phyloP scores from a whole-genome alignment of 2,113 vertebrate genomes.

The Todiramphus chloris region DNA sequence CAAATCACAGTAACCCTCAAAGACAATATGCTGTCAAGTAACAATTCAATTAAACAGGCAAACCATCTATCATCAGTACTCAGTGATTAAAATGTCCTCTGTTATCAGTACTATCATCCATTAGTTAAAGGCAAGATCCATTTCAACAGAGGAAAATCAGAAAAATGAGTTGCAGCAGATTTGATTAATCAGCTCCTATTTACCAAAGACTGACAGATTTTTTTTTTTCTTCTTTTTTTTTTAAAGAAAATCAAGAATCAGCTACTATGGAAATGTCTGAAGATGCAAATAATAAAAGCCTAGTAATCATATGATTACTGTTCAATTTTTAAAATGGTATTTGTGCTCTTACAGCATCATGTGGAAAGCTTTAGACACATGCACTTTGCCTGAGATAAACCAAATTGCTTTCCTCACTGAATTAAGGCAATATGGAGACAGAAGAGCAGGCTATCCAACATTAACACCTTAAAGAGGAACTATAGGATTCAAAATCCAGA shows the following conservation, averaged over 20 bases:
- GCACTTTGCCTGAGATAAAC: background rate
- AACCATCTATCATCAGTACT: conserved; percentile 54
- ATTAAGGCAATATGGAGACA: background rate
- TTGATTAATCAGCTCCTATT: conserved; percentile 65
- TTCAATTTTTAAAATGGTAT: background rate
- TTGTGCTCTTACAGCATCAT: background rate
- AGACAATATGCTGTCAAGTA: conserved; percentile 56
- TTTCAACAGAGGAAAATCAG: conserved; percentile 38
- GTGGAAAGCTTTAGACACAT: background rate
- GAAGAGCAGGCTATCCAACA: background rate
- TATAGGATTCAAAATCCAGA: background rate
- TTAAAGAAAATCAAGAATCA: background rate
- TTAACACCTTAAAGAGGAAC: background rate
- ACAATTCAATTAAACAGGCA: conserved; percentile 64
- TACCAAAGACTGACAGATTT: conserved; percentile 13
- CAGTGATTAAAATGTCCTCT: conserved; percentile 71
- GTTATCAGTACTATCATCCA: conserved; percentile 56
- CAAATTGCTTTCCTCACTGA: background rate
- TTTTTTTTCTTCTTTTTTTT: background rate
- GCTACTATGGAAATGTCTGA: background rate
- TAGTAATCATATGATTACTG: background rate
- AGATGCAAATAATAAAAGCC: background rate
- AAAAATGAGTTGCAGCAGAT: conserved; percentile 49
- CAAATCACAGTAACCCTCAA: background rate
- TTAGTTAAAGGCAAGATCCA: conserved; percentile 61